phyloP scores from a whole-genome alignment of 2,797 vertebrate genomes.

The Urophycis tenuis region DNA sequence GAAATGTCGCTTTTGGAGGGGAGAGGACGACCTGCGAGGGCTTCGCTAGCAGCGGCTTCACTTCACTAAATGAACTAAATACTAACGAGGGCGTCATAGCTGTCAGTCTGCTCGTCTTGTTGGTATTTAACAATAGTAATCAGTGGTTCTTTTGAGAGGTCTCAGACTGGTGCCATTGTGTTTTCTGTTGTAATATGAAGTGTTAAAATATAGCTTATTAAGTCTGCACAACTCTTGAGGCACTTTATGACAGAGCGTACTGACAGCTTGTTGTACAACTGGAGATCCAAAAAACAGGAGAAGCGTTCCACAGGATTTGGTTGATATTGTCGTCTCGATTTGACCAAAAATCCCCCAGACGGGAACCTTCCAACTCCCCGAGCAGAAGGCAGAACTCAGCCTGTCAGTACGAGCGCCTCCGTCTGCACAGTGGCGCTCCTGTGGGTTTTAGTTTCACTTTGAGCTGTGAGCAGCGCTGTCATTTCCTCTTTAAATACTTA shows the following conservation, averaged over 20 bases:
- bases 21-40: background rate
- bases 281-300: constrained; percentile 25
- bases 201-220: constrained; percentile 57
- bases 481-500: constrained; percentile 40
- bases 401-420: constrained; percentile 27
- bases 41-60: constrained; percentile 23
- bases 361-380: constrained; percentile 23
- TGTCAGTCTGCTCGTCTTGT: constrained; percentile 20
- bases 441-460: constrained; percentile 26
- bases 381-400: constrained; percentile 28
- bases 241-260: constrained; percentile 71
- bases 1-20: constrained; percentile 11
- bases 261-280: constrained; percentile 41
- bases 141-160: constrained; percentile 16
- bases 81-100: constrained; percentile 15
- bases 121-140: constrained; percentile 32
- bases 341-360: constrained; percentile 10
- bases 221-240: constrained; percentile 75
- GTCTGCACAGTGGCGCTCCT: constrained; percentile 24
- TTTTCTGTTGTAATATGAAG: constrained; percentile 52
- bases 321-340: constrained; percentile 26
- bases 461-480: constrained; percentile 29
- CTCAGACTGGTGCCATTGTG: constrained; percentile 16
- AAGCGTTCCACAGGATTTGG: constrained; percentile 41
- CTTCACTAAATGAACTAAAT: constrained; percentile 30